A percentile compares a stretch with the other conserved stretches of the same genome.
phyloP scores from a whole-genome alignment of 2,113 vertebrate genomes.

The Lophochroa leadbeateri region DNA sequence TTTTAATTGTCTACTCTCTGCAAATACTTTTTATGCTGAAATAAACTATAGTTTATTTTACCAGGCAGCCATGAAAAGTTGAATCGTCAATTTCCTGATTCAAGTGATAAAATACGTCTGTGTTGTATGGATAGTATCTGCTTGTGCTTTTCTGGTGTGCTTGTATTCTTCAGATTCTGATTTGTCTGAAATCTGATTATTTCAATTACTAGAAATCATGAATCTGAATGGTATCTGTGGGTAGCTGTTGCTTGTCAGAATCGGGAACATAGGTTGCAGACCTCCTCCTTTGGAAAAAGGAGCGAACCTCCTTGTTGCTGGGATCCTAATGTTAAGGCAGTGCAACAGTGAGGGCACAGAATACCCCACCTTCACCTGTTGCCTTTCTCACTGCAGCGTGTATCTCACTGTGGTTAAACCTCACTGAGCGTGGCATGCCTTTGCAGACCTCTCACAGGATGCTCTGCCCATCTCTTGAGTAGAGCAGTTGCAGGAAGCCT shows the following conservation, averaged over 20 bases:
- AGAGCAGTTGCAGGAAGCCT: not conserved
- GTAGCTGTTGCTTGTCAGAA: not conserved
- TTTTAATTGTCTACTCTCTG: not conserved
- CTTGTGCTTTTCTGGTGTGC: not conserved
- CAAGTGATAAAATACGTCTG: not conserved
- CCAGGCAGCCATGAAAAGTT: not conserved
- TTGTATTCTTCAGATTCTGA: not conserved
- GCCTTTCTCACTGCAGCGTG: not conserved
- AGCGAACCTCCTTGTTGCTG: too few species aligned
- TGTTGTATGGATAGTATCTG: not conserved
- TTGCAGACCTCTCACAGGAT: not conserved
- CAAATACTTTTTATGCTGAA: not conserved
- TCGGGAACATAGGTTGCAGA: accelerated
- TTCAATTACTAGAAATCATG: not conserved
- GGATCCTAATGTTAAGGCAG: not conserved
- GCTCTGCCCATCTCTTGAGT: not conserved
- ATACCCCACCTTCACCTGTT: too few species aligned
- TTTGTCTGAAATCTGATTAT: not conserved
- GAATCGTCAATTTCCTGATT: not conserved
- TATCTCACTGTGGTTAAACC: not conserved
- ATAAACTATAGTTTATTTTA: not conserved
- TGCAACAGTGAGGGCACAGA: not conserved
- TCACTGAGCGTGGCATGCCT: accelerated
- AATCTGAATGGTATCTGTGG: not conserved
- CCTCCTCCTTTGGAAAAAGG: not conserved